Evolutionary conservation across 2,888 invertebrate genomes (phyloP).

Genomic region (Euplagia quadripunctaria): DNA sequence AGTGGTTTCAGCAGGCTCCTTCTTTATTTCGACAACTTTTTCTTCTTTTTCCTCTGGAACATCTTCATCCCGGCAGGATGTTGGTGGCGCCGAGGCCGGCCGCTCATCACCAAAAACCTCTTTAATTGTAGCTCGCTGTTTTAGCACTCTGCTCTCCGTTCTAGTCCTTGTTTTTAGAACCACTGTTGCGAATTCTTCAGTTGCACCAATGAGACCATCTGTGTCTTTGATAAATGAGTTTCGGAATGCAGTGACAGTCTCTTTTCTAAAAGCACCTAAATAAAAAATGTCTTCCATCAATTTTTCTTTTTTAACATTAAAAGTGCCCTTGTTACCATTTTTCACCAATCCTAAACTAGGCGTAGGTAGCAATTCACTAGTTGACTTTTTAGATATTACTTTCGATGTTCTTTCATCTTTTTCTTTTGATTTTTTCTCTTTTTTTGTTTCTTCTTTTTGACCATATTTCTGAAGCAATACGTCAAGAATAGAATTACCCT

Average conservation of each 20-base stretch:
- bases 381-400: conserved; percentile 85
- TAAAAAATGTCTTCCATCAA: conserved; percentile 88
- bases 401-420: conserved; percentile 87
- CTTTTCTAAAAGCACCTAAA: conserved; percentile 89
- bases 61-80: conserved; percentile 86
- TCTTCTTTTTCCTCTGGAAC: conserved; percentile 67
- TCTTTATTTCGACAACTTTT: conserved; percentile 66
- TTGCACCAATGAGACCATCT: conserved; percentile 86
- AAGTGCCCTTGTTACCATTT: conserved; percentile 75
- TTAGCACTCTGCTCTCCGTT: conserved; percentile 90
- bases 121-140: conserved; percentile 92
- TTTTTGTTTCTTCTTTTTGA: conserved; percentile 84
- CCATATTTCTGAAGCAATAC: conserved; percentile 90
- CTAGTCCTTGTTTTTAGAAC: conserved; percentile 92
- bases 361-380: conserved; percentile 88
- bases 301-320: conserved; percentile 80
- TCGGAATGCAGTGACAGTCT: conserved; percentile 90
- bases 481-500: conserved; percentile 89
- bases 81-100: conserved; percentile 94
- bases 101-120: conserved; percentile 94
- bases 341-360: conserved; percentile 87
- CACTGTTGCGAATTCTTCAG: conserved; percentile 90
- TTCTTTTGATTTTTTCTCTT: conserved; percentile 81
- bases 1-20: conserved; percentile 65
- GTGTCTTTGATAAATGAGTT: conserved; percentile 90